phyloP scores from a whole-genome alignment of 2,113 vertebrate species.

The Clarias magur region DNA sequence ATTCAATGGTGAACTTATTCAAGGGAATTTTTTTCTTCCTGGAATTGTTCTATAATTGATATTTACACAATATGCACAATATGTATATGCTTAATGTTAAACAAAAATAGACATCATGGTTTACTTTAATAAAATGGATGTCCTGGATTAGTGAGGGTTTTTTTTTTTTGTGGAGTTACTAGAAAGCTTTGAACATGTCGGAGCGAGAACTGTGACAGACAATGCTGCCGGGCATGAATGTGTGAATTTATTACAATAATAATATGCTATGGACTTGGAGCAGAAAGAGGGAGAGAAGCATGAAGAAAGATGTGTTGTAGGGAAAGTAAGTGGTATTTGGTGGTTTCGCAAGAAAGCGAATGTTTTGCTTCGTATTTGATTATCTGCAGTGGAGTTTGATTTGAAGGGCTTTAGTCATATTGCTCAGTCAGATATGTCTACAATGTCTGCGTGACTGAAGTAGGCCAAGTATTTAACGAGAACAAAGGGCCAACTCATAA shows the following conservation, averaged over 20 bases:
- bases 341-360: conserved; percentile 53
- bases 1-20: not conserved
- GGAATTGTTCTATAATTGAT: not conserved
- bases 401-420: conserved; percentile 28
- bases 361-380: conserved; percentile 49
- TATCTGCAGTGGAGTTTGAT: conserved; percentile 34
- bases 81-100: not conserved
- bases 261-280: not conserved
- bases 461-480: conserved; percentile 9
- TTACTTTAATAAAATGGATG: not conserved
- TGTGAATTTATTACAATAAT: conserved; percentile 7
- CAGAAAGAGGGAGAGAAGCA: not conserved
- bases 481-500: conserved; percentile 34
- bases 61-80: not conserved
- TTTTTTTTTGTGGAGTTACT: not conserved
- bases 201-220: not conserved
- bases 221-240: not conserved
- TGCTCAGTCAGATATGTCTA: conserved; percentile 12
- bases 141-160: not conserved
- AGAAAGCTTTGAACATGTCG: conserved; percentile 1
- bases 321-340: conserved; percentile 38
- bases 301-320: not conserved
- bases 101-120: not conserved
- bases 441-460: conserved; percentile 37
- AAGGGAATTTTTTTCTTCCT: not conserved